Evolutionary conservation across 2,888 invertebrate species (phyloP), one percentile per base, ranked within the genome.

Genomic region (Drosophila sordidapex): DNA sequence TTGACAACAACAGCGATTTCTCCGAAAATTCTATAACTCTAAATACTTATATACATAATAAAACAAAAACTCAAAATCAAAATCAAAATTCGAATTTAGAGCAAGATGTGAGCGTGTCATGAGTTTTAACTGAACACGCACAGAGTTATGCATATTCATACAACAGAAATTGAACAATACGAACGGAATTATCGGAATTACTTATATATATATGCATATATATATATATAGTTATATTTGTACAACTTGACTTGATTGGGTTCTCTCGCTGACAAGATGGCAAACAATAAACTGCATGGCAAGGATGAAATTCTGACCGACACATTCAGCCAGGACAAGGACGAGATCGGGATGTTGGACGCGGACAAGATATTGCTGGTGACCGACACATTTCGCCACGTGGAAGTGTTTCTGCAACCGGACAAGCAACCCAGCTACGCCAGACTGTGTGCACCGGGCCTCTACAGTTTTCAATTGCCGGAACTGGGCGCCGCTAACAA

Each of bases 381-480:
- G 11, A 31, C 66, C 21, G 64, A 70, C 6, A 64, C 76, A 4
- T 65, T 88, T 25, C 25, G 35, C 5, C 54, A 72, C 10, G 62
- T 64, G 18, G 35, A 72, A 8, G 13, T 87, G 11, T 70, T 33
- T 33, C 25, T 83, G 46, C 49, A 72, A 8, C 40, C 53, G 15
- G 66, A 74, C 29, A 29, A 15, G 0, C 27, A 48, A 8, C 40
- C 40, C 4, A 77, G 70, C 11, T 81, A 62, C n/a, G 38, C 67
- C 0, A 49, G 73, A 27, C 31, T 86, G 0, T 60, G 65, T 29
- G 63, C 67, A 13, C 51, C 73, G 0, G 75, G 70, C 7, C 27
- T 73, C 10, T 72, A 76, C 40, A 69, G 51, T 2, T 88, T 85
- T 21, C 27, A 53, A 11, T 6, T 82, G 36, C 64, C 86, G 2